Evolutionary conservation across 1,140 invertebrate species (phyloP).

Genomic region (Drosophila ercepeae): DNA sequence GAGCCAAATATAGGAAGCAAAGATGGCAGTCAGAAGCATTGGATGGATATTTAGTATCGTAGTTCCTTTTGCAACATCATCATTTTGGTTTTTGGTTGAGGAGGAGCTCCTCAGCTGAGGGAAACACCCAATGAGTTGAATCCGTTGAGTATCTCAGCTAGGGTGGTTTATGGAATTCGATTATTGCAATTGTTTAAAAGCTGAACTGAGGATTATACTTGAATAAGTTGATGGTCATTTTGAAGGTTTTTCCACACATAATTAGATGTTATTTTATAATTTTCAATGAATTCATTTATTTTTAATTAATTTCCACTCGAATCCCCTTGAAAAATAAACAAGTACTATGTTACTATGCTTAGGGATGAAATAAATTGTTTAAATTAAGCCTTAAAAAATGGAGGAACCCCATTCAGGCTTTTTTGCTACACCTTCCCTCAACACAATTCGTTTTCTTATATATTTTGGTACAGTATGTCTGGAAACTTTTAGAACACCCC

Average conservation of each 20-base stretch:
- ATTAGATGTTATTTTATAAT: neutral
- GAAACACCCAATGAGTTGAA: conserved; percentile 43
- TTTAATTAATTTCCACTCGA: too few species aligned
- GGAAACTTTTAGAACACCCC: neutral
- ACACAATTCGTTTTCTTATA: neutral
- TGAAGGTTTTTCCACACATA: neutral
- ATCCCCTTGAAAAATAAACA: too few species aligned
- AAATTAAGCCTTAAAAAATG: too few species aligned
- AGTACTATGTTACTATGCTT: too few species aligned
- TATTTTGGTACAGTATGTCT: neutral
- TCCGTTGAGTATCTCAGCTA: conserved; percentile 14
- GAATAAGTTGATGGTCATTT: too few species aligned
- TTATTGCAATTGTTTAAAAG: neutral
- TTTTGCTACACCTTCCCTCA: too few species aligned
- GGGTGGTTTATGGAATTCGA: conserved; percentile 12
- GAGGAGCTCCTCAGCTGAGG: conserved; percentile 2
- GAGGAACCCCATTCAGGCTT: too few species aligned
- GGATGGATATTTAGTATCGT: conserved; percentile 74
- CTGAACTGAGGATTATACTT: too few species aligned
- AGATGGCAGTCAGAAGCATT: conserved; percentile 64
- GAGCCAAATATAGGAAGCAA: conserved; percentile 50
- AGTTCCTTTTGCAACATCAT: conserved; percentile 78
- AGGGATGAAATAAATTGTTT: too few species aligned
- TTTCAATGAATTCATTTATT: too few species aligned
- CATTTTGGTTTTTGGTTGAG: conserved; percentile 55